Percentiles rank a stretch among this genome's conserved stretches.
phyloP scores from a whole-genome alignment of 2,888 invertebrate genomes.

The Listrodromus nycthemerus region DNA sequence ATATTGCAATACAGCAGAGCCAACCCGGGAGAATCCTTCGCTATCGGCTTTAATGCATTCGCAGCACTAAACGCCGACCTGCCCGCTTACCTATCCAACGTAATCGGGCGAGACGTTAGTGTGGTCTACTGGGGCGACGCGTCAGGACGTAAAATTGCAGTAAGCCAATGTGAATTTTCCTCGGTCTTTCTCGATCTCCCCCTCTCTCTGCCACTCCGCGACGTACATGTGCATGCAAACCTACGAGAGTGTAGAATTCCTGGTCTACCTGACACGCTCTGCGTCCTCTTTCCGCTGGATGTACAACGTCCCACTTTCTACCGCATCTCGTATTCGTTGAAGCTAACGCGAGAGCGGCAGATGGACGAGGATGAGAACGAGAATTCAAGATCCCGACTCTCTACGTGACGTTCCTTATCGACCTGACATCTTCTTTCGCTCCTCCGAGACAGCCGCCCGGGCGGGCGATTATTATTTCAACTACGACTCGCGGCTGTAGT shows the following conservation, averaged over 20 bases:
- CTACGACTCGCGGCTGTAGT: not conserved
- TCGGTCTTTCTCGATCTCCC: not conserved
- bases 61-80: conserved; percentile 43
- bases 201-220: not conserved
- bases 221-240: conserved; percentile 17
- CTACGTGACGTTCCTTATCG: not conserved
- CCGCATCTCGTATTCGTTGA: conserved; percentile 5
- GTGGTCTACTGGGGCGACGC: conserved; percentile 36
- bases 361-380: not conserved
- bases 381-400: conserved; percentile 1
- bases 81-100: conserved; percentile 37
- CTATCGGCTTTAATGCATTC: conserved; percentile 55
- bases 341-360: not conserved
- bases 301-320: conserved; percentile 5
- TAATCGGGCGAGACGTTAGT: conserved; percentile 52
- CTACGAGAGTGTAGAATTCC: conserved; percentile 14
- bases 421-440: conserved; percentile 8
- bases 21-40: conserved; percentile 10
- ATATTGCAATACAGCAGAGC: not conserved
- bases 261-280: conserved; percentile 12
- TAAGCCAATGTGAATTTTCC: conserved; percentile 45
- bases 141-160: conserved; percentile 54
- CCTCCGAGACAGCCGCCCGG: not conserved
- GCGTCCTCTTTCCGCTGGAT: conserved; percentile 4
- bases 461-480: conserved; percentile 7